Evolutionary conservation across 2,888 invertebrate genomes (phyloP), one percentile per base, ranked within the genome.

Genomic region (Andrena bicolor): DNA sequence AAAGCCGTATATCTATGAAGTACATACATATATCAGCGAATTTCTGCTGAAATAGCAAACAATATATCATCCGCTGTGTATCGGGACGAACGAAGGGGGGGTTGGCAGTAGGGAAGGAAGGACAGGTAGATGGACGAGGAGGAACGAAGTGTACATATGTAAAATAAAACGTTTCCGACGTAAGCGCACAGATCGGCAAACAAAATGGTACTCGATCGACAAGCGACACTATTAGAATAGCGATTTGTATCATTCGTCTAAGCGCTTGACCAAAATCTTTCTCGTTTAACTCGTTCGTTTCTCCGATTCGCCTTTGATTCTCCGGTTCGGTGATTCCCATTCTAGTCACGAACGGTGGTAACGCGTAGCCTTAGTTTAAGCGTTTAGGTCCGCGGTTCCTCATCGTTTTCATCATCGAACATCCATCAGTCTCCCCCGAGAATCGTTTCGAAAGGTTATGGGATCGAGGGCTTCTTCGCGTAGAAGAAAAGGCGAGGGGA

Each of bases 181-280:
- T 90, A 90, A 91, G 85, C 91, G 91, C 91, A 91, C 90, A 90
- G 87, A 88, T 82, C 82, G 83, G 82, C 65, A 61, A 81, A 82
- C 80, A 61, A 77, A 63, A 41, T 41, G 20, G 53, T 60, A 77
- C 70, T 83, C 74, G 23, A 80, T 76, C 85, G 48, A 76, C 71
- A 80, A 80, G 70, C 49, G 66, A 86, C 83, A 86, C 83, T 85
- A 61, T 10, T 86, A 85, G 81, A 53, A 64, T 86, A 86, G 83
- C 20, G 28, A 86, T 86, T 86, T 86, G 82, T 89, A 89, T 89
- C 84, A 79, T 87, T 87, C 80, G 82, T 86, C 76, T 82, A 85
- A 83, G 82, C 86, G 89, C 86, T 89, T 89, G 89, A 89, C 88
- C 89, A 89, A 88, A 89, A 88, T 76, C 75, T 80, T 73, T 77